These are phyloP conservation scores for Cyrtodaria siliqua DNA, from an alignment of 2,888 invertebrate species.

Conservation along the genomic window DNA sequence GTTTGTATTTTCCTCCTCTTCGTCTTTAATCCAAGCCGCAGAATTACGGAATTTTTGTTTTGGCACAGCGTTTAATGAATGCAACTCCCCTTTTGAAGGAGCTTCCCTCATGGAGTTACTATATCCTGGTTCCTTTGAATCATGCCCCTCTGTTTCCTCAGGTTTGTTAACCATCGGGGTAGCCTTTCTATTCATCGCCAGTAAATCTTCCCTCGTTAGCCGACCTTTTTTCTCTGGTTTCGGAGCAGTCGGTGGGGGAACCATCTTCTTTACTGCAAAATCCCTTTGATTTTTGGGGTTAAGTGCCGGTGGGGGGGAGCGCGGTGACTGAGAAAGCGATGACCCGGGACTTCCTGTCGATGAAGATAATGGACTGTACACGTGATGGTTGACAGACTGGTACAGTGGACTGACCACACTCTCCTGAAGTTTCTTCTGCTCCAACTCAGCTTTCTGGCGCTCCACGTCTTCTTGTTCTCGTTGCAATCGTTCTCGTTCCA, in stretches of 20 bases:
- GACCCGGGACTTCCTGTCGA: conserved; percentile 37
- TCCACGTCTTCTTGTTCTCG: conserved; percentile 72
- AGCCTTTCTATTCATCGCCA: conserved; percentile 79
- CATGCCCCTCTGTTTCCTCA: conserved; percentile 19
- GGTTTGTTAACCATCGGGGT: conserved; percentile 73
- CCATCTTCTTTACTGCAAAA: conserved; percentile 4
- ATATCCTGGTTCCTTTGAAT: conserved; percentile 16
- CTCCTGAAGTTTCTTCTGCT: conserved; percentile 47
- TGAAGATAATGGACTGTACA: conserved; percentile 26
- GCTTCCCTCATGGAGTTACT: conserved; percentile 57
- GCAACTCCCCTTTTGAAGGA: conserved; percentile 71
- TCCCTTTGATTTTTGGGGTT: conserved; percentile 35
- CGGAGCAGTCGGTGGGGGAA: conserved; percentile 52
- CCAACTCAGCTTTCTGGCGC: conserved; percentile 70
- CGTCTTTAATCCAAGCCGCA: conserved; percentile 57
- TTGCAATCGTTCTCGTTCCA: conserved; percentile 69
- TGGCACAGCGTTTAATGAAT: conserved; percentile 80
- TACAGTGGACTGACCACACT: conserved; percentile 13
- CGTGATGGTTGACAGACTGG: conserved; percentile 20
- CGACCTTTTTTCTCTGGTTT: conserved; percentile 58
- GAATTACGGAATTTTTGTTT: conserved; percentile 70
- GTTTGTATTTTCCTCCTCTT: conserved; percentile 22
- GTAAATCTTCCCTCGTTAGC: conserved; percentile 75
- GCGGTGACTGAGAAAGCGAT: conserved; percentile 49
- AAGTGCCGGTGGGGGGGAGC: conserved; percentile 50